phyloP scores from a whole-genome alignment of 2,797 vertebrate species.

The Myotis findleyi region DNA sequence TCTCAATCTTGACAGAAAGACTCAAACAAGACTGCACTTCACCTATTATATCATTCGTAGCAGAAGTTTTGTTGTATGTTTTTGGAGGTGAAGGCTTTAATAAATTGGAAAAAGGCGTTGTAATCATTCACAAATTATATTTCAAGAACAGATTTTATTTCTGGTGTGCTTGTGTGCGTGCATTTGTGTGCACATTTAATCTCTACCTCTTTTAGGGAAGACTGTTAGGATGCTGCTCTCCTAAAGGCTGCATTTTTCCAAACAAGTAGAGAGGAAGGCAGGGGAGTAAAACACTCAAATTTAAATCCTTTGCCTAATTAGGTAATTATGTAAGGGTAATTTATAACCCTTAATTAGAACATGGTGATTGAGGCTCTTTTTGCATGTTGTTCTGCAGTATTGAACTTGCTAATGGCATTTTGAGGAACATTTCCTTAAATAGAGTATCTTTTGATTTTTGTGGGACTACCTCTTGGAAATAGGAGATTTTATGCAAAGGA shows the following conservation, averaged over 20 bases:
- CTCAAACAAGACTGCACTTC: not conserved
- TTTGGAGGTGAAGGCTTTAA: not conserved
- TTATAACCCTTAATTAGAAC: slow-evolving; percentile 21
- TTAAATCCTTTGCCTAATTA: not conserved
- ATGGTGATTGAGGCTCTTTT: not conserved
- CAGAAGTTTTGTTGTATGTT: not conserved
- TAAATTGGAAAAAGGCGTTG: not conserved
- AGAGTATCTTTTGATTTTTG: not conserved
- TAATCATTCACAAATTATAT: not conserved
- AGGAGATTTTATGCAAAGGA: not conserved
- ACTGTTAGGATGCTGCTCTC: not conserved
- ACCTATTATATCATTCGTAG: not conserved
- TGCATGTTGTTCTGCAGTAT: not conserved
- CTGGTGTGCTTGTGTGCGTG: not conserved
- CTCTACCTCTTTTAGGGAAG: not conserved
- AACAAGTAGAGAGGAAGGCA: not conserved
- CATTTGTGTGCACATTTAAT: not conserved
- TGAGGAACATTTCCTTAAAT: not conserved
- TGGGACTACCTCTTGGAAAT: not conserved
- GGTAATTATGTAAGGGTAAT: not conserved
- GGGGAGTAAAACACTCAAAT: not conserved
- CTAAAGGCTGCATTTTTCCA: not conserved
- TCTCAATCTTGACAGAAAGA: not conserved
- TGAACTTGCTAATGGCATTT: not conserved
- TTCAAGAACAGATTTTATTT: slow-evolving; percentile 4